phyloP scores from a whole-genome alignment of 2,113 vertebrate genomes.

The Malaclemys terrapin region DNA sequence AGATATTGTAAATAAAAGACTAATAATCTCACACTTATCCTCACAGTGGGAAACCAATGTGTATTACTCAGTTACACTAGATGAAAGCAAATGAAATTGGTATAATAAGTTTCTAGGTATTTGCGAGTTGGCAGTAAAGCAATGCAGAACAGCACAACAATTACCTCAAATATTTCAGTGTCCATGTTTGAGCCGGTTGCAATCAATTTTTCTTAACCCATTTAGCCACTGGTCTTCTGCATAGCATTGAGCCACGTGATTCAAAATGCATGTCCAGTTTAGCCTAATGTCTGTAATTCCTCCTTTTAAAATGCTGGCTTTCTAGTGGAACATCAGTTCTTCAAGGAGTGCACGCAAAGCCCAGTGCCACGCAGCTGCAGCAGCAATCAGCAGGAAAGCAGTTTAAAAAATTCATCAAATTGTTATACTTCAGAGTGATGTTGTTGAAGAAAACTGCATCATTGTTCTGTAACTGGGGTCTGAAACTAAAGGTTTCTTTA shows the following conservation, averaged over 20 bases:
- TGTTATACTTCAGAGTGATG: background rate
- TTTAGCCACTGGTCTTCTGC: background rate
- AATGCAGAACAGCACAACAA: background rate
- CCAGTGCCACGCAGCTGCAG: background rate
- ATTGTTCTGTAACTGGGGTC: background rate
- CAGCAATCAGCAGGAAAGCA: background rate
- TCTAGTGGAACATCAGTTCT: background rate
- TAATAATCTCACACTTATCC: background rate
- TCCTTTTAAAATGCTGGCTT: background rate
- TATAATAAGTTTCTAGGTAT: background rate
- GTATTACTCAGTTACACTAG: background rate
- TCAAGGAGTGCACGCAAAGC: background rate
- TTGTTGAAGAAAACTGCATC: background rate
- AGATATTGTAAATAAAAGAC: background rate
- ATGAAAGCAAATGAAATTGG: background rate
- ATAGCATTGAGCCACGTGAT: background rate
- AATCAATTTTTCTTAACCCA: background rate
- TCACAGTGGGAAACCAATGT: background rate
- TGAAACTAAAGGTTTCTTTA: background rate
- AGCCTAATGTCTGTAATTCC: background rate
- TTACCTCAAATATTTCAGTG: background rate
- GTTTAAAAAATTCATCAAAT: background rate
- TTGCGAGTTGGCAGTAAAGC: background rate
- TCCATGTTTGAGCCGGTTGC: background rate
- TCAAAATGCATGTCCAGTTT: background rate